phyloP scores from a whole-genome alignment of 2,888 invertebrate species.

The Merodon equestris region DNA sequence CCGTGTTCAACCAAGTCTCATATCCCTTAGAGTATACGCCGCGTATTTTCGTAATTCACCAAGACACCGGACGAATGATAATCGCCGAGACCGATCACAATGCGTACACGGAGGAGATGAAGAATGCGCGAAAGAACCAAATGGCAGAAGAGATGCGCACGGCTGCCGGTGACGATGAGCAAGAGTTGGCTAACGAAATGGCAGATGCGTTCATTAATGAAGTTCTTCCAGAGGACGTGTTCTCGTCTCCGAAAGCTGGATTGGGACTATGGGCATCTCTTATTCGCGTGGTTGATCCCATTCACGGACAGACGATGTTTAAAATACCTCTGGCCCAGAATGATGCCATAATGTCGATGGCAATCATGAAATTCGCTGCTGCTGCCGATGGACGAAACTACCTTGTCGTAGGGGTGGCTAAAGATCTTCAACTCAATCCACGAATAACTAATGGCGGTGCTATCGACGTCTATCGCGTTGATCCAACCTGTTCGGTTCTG shows the following conservation, averaged over 20 bases:
- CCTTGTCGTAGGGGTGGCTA: slow-evolving; percentile 94
- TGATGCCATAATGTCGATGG: slow-evolving; percentile 95
- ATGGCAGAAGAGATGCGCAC: slow-evolving; percentile 99
- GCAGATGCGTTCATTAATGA: slow-evolving; percentile 98
- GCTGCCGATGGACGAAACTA: slow-evolving; percentile 80
- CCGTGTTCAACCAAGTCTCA: slow-evolving; percentile 97
- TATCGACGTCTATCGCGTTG: slow-evolving; percentile 88
- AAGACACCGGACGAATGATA: slow-evolving; percentile 92
- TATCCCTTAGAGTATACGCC: slow-evolving; percentile 97
- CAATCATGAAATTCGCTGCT: slow-evolving; percentile 88
- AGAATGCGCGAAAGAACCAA: slow-evolving; percentile 92
- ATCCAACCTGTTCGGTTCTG: slow-evolving; percentile 88
- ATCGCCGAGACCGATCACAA: slow-evolving; percentile 99
- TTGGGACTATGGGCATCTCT: slow-evolving; percentile 97
- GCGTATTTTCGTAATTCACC: slow-evolving; percentile 94
- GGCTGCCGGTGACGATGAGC: slow-evolving; percentile 97
- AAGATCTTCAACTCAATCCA: slow-evolving; percentile 93
- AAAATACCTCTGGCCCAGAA: slow-evolving; percentile 94
- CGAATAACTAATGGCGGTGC: slow-evolving; percentile 89
- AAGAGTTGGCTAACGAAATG: slow-evolving; percentile 97
- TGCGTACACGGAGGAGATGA: slow-evolving; percentile 98
- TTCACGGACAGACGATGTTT: slow-evolving; percentile 88
- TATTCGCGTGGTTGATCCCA: slow-evolving; percentile 92
- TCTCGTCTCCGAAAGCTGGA: slow-evolving; percentile 98
- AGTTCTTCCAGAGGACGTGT: slow-evolving; percentile 94